phyloP scores from a whole-genome alignment of 2,888 invertebrate species.

The Mechanitis messenoides region DNA sequence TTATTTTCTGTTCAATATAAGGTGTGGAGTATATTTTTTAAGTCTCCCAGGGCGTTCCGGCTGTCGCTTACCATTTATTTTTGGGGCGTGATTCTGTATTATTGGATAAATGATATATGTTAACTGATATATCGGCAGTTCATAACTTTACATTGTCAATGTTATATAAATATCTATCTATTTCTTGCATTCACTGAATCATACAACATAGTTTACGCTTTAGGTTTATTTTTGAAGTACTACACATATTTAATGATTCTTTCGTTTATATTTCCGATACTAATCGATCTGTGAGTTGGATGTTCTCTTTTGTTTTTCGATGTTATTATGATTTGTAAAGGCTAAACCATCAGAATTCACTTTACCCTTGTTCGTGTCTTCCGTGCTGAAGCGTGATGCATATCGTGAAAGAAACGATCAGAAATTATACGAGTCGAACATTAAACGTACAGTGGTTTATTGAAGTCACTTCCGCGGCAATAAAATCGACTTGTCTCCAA shows the following conservation, averaged over 20 bases:
- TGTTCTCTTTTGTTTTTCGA: not conserved
- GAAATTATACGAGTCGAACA: conserved; percentile 65
- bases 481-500: conserved; percentile 73
- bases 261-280: conserved; percentile 17
- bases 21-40: conserved; percentile 69
- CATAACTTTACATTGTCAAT: conserved; percentile 3
- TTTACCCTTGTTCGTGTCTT: conserved; percentile 37
- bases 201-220: not conserved
- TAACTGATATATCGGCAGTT: conserved; percentile 8
- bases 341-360: conserved; percentile 6
- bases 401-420: conserved; percentile 61
- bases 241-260: no score
- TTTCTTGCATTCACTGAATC: no score
- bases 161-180: not conserved
- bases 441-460: conserved; percentile 73
- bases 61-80: conserved; percentile 60
- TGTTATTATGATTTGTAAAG: conserved; percentile 7
- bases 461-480: conserved; percentile 73
- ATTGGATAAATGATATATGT: conserved; percentile 11
- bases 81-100: conserved; percentile 29
- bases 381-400: conserved; percentile 51
- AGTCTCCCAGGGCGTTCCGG: conserved; percentile 57
- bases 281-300: not conserved
- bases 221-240: no score
- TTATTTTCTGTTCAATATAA: conserved; percentile 75